phyloP scores from a whole-genome alignment of 2,113 vertebrate species.

The Sphyrna mokarran region DNA sequence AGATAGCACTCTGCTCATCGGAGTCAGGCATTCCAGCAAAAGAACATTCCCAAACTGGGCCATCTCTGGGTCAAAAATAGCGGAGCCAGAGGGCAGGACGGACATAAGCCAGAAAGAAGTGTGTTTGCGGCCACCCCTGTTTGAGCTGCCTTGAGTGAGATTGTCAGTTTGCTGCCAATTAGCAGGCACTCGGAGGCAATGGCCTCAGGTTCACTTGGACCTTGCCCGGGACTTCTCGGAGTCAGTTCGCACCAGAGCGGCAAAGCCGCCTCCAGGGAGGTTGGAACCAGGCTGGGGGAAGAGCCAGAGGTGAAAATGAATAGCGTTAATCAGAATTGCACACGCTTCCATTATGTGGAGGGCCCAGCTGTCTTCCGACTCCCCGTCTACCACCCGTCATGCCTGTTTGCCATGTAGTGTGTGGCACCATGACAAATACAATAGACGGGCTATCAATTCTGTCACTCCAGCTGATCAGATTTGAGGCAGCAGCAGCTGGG shows the following conservation, averaged over 20 bases:
- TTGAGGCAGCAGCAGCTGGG: background rate
- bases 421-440: background rate
- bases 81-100: background rate
- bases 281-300: too few species aligned
- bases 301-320: too few species aligned
- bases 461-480: background rate
- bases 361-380: background rate
- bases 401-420: background rate
- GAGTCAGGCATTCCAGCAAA: background rate
- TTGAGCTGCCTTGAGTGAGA: background rate
- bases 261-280: background rate
- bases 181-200: background rate
- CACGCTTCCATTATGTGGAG: background rate
- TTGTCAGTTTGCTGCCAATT: conserved; percentile 9
- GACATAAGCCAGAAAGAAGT: background rate
- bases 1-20: background rate
- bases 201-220: background rate
- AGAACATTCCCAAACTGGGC: background rate
- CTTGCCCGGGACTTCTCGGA: background rate
- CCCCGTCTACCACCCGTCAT: background rate
- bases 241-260: background rate
- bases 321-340: background rate
- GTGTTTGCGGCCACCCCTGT: background rate
- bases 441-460: background rate
- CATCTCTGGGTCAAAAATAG: background rate